Evolutionary conservation across 2,888 invertebrate genomes (phyloP), one percentile per base, ranked within the genome.

Genomic region (Cryptophagus acutangulus): DNA sequence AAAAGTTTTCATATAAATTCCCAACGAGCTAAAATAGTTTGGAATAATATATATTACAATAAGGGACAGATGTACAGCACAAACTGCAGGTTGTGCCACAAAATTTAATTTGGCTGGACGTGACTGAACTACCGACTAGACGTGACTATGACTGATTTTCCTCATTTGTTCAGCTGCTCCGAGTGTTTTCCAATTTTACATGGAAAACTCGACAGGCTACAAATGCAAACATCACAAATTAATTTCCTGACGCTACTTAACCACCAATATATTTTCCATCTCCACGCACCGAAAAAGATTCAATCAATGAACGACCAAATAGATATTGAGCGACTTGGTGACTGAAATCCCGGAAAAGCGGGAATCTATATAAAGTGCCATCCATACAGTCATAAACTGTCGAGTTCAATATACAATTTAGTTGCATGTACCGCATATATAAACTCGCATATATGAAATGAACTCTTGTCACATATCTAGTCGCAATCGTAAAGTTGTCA

Each of bases 61-160:
- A 26, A 26, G 26, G 26, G 26, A 26, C 26, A 26, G n/a, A n/a
- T n/a, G n/a, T n/a, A n/a, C n/a, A 26, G 20, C 20, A 20, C 20
- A 20, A 6, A 20, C 10, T 26, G 40, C 24, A 24, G 39, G 33
- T 36, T 31, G 31, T 36, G 43, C 58, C 61, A 52, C 62, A 62
- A 63, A 64, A 64, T 63, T 62, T 60, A 62, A 64, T 63, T 64
- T 63, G 58, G 54, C 52, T 51, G 53, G 53, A 63, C 64, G 62
- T 63, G 64, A 63, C 58, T 52, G 48, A 48, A 62, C 51, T 61
- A 46, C 42, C 41, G 51, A 57, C 45, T 33, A 49, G 46, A 54
- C 53, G 49, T 52, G 49, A 46, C 50, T 51, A 49, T 49, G 49
- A 48, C 45, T 45, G 48, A 55, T 52, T 52, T 43, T 33, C 43